Evolutionary conservation across 53 echinoderm and acorn worm genomes (phyloP).

Genomic region (Zoroaster sp.): DNA sequence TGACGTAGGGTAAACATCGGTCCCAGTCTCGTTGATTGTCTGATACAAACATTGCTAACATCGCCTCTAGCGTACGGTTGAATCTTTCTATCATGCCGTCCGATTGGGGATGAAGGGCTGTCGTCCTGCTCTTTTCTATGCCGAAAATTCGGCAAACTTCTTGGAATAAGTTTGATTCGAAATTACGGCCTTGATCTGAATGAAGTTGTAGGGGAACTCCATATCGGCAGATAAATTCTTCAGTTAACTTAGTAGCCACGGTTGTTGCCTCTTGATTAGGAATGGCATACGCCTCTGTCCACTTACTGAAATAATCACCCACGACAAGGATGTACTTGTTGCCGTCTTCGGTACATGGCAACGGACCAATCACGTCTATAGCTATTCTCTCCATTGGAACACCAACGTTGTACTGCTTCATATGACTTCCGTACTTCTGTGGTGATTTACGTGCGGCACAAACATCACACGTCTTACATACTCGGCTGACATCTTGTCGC

Average conservation of each 20-base stretch:
- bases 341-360: not conserved
- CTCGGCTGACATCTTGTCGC: too few species aligned
- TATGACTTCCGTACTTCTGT: too few species aligned
- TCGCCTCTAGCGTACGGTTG: slow-evolving; percentile 20
- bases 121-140: slow-evolving; percentile 29
- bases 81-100: slow-evolving; percentile 53
- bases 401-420: not conserved
- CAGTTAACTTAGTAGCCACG: not conserved
- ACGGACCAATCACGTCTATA: not conserved
- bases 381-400: not conserved
- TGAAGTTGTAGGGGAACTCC: not conserved
- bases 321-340: slow-evolving; percentile 10
- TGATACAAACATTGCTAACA: slow-evolving; percentile 31
- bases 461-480: too few species aligned
- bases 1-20: not conserved
- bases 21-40: slow-evolving; percentile 8
- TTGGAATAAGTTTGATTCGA: slow-evolving; percentile 24
- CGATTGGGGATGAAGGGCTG: slow-evolving; percentile 55
- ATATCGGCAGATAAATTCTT: not conserved
- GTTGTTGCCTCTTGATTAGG: not conserved
- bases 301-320: not conserved
- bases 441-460: too few species aligned
- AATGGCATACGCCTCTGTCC: not conserved
- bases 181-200: slow-evolving; percentile 3
- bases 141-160: slow-evolving; percentile 22